A percentile compares a stretch with the other conserved stretches of the same genome.
These are phyloP conservation scores for Achroia grisella DNA, from an alignment of 1,140 invertebrate species.

Conservation along the genomic window DNA sequence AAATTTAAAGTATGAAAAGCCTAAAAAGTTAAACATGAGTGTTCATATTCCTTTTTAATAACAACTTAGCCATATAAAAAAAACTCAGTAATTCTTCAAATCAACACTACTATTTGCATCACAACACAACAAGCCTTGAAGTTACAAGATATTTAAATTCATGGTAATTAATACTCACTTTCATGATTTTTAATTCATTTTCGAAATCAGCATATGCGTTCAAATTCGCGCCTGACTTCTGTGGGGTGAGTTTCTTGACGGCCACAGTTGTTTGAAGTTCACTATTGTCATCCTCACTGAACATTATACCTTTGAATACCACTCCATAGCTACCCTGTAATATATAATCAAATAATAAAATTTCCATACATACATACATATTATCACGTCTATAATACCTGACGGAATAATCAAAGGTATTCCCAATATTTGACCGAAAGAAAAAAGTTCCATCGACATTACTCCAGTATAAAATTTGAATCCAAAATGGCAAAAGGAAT, in stretches of 20 bases:
- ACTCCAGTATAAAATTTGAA: too few species aligned
- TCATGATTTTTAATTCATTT: conserved; percentile 65
- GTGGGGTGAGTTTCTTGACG: conserved; percentile 52
- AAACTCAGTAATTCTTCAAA: too few species aligned
- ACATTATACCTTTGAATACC: conserved; percentile 61
- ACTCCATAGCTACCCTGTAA: conserved; percentile 54
- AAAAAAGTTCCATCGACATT: too few species aligned
- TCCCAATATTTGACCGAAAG: too few species aligned
- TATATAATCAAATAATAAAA: background rate
- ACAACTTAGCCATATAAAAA: too few species aligned
- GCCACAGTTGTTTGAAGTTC: conserved; percentile 58
- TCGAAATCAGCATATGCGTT: conserved; percentile 56
- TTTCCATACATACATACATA: background rate
- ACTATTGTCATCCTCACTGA: conserved; percentile 47
- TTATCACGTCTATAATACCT: background rate
- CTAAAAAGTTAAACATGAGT: too few species aligned
- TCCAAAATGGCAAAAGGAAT: too few species aligned
- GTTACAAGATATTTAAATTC: background rate
- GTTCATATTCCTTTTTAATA: too few species aligned
- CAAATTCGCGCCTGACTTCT: conserved; percentile 44
- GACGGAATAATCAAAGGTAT: too few species aligned
- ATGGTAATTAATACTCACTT: conserved; percentile 23
- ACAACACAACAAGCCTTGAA: background rate
- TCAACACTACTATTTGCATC: too few species aligned
- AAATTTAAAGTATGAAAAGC: too few species aligned